Conservation (phyloP, 2,888 invertebrate genomes). For the Andrena minutula region DNA sequence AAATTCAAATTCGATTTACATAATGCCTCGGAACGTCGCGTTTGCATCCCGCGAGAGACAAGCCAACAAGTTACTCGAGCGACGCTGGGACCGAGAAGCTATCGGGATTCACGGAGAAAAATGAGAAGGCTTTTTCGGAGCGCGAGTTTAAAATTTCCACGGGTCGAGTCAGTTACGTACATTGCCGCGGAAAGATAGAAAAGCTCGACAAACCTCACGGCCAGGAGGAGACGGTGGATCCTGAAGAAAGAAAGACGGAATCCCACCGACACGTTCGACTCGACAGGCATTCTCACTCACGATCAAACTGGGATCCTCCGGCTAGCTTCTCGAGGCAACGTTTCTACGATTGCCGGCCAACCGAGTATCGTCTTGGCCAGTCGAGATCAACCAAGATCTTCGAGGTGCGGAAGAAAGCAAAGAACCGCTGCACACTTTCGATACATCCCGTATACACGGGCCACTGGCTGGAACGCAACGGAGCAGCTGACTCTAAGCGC, state of each 20-base stretch:
- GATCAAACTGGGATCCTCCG: neutral
- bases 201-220: neutral
- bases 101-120: slow-evolving; percentile 13
- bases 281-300: too few species aligned
- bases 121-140: neutral
- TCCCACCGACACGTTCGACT: neutral
- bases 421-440: slow-evolving; percentile 2
- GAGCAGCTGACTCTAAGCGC: slow-evolving; percentile 54
- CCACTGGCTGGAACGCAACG: slow-evolving; percentile 24
- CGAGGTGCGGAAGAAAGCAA: too few species aligned
- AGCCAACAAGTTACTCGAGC: slow-evolving; percentile 51
- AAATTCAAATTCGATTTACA: slow-evolving; percentile 39
- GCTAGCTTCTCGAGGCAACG: neutral
- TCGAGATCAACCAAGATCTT: neutral
- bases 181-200: neutral
- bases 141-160: slow-evolving; percentile 24
- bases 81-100: slow-evolving; percentile 12
- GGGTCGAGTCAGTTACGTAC: slow-evolving; percentile 14
- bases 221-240: neutral
- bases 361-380: too few species aligned
- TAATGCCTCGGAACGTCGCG: slow-evolving; percentile 28
- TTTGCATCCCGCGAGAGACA: slow-evolving; percentile 28
- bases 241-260: neutral
- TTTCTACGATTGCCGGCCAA: too few species aligned
- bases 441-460: slow-evolving; percentile 7